Percentiles rank a stretch among this genome's conserved stretches.
Evolutionary conservation across 2,797 vertebrate species (phyloP).

Genomic region (Poeciliopsis presidionis): DNA sequence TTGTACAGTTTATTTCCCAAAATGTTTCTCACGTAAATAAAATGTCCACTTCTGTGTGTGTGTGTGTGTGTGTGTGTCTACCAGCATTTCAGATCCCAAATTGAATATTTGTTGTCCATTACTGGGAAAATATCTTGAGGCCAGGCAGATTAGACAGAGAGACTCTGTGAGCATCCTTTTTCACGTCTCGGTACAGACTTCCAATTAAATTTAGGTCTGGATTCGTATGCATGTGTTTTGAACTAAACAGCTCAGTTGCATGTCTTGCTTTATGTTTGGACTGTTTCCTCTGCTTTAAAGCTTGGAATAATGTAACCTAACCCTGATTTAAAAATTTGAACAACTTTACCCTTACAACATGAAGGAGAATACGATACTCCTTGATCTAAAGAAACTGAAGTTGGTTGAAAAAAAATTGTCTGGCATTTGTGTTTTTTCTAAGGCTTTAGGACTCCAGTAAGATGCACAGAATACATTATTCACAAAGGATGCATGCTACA

Average conservation of each 20-base stretch:
- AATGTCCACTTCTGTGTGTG: neutral
- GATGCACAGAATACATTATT: neutral
- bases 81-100: neutral
- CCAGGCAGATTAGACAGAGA: neutral
- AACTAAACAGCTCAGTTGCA: neutral
- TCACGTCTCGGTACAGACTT: neutral
- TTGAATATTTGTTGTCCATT: neutral
- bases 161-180: neutral
- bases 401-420: neutral
- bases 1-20: neutral
- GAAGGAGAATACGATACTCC: no score
- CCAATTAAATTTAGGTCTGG: neutral
- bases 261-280: neutral
- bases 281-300: neutral
- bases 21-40: neutral
- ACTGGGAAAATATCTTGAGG: neutral
- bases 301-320: neutral
- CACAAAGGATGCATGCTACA: neutral
- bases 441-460: neutral
- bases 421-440: neutral
- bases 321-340: neutral
- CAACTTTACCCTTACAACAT: neutral
- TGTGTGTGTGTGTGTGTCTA: neutral
- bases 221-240: neutral
- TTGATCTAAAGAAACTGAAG: neutral